Conservation (phyloP, 2,113 vertebrate species). For the Ivindomyrus marchei region DNA sequence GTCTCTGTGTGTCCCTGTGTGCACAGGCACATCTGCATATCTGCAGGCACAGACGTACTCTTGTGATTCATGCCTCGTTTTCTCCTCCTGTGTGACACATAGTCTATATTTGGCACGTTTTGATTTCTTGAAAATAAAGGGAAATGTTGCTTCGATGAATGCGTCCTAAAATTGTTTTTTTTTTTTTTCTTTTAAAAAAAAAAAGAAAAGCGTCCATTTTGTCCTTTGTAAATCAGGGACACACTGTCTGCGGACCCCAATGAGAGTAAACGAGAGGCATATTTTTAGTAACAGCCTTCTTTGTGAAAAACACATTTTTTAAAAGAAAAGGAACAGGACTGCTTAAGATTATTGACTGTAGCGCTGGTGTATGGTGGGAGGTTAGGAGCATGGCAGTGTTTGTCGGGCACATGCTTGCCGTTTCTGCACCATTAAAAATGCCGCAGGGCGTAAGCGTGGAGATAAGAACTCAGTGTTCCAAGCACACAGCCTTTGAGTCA, state of each 20-base stretch:
- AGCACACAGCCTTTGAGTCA: slow-evolving; percentile 64
- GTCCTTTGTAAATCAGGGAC: neutral
- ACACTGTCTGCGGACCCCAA: neutral
- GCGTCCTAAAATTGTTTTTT: neutral
- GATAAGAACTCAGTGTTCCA: slow-evolving; percentile 59
- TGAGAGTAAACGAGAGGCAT: neutral
- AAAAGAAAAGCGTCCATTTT: neutral
- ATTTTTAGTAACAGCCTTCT: neutral
- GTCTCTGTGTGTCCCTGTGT: neutral
- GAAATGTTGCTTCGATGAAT: neutral
- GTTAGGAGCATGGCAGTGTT: slow-evolving; percentile 28
- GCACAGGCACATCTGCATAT: neutral
- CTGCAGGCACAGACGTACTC: neutral
- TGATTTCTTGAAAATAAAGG: neutral
- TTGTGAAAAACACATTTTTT: neutral
- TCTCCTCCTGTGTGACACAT: neutral
- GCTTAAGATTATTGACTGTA: slow-evolving; percentile 16
- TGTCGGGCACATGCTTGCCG: slow-evolving; percentile 38
- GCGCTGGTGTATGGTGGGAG: slow-evolving; percentile 6
- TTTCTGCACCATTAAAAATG: slow-evolving; percentile 50
- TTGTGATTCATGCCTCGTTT: neutral
- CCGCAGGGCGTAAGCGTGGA: slow-evolving; percentile 57
- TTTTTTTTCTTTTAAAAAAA: too few species aligned
- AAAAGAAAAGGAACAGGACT: neutral
- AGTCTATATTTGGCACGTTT: neutral